Conservation (phyloP, 2,113 vertebrate species). For the Orthonyx spaldingii region DNA sequence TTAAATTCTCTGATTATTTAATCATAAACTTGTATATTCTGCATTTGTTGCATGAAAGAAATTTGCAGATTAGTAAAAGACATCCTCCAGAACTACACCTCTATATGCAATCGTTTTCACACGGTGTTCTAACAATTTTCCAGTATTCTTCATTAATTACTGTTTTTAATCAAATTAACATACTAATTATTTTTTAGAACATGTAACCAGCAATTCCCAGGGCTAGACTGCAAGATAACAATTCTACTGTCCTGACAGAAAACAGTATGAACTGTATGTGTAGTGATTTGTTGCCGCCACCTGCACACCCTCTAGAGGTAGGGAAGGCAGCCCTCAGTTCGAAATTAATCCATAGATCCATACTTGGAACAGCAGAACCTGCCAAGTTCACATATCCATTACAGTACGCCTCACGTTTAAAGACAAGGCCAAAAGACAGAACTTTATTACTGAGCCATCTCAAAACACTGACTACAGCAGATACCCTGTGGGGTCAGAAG, state of each 20-base stretch:
- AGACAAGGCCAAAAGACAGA: neutral
- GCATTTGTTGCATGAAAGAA: neutral
- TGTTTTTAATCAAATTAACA: neutral
- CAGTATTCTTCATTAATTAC: neutral
- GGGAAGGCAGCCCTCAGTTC: neutral
- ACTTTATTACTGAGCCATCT: neutral
- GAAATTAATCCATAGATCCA: neutral
- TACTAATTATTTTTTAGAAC: neutral
- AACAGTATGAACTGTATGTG: neutral
- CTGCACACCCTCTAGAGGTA: constrained; percentile 56
- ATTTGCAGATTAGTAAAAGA: neutral
- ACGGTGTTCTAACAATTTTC: neutral
- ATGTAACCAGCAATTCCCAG: neutral
- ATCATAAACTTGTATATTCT: neutral
- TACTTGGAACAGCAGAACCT: neutral
- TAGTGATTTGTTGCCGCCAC: constrained; percentile 16
- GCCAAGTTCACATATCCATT: neutral
- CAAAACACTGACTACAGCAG: neutral
- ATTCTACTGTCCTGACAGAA: neutral
- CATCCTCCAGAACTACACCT: neutral
- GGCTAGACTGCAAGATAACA: neutral
- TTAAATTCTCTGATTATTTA: neutral
- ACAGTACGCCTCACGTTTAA: neutral
- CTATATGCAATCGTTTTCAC: neutral
- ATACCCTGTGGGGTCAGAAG: accelerated